Conservation (phyloP, 2,888 invertebrate genomes). For the Nesidiocoris tenuis region DNA sequence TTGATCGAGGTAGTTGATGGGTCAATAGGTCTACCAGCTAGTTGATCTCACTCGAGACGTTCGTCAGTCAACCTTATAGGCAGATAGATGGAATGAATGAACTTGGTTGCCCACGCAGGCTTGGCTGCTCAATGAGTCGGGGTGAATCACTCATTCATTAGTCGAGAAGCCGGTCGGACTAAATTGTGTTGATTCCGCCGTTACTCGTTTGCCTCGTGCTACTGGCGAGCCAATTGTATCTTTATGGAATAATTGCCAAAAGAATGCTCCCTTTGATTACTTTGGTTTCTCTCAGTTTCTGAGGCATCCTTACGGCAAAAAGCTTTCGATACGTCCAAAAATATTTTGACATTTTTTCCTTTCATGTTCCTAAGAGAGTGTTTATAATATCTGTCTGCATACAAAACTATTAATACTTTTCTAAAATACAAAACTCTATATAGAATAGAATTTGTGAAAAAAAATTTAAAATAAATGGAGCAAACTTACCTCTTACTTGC, state of each 20-base stretch:
- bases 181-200: conserved; percentile 31
- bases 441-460: no score
- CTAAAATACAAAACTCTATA: no score
- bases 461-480: no score
- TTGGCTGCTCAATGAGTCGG: conserved; percentile 6
- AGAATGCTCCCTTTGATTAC: background rate
- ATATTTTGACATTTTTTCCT: no score
- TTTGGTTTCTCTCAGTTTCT: background rate
- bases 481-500: no score
- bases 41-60: conserved; percentile 10
- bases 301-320: no score
- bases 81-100: conserved; percentile 19
- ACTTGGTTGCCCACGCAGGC: conserved; percentile 29
- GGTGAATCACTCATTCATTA: conserved; percentile 35
- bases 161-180: background rate
- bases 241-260: background rate
- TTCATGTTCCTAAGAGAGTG: no score
- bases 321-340: no score
- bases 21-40: conserved; percentile 36
- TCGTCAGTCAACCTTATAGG: background rate
- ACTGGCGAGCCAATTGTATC: background rate
- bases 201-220: conserved; percentile 17
- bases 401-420: no score
- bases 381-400: no score
- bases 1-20: conserved; percentile 40